Evolutionary conservation across 1,140 invertebrate species (phyloP).

Genomic region (Micrasema minimum): DNA sequence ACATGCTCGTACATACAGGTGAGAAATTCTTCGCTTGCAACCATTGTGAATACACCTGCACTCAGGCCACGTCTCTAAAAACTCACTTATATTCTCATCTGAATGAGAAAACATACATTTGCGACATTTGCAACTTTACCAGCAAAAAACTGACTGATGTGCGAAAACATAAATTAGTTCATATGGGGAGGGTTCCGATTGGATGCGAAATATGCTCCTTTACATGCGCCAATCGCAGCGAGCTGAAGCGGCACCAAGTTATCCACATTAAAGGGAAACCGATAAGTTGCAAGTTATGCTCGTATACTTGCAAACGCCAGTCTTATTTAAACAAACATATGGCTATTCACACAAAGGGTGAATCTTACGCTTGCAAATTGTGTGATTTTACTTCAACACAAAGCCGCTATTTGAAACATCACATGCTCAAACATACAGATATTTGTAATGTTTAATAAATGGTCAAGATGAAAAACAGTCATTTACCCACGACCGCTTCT

Average conservation of each 20-base stretch:
- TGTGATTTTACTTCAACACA: conserved; percentile 14
- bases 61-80: neutral
- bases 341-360: neutral
- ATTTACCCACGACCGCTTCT: too few relatives aligned
- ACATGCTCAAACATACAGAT: conserved; percentile 12
- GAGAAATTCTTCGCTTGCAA: conserved; percentile 26
- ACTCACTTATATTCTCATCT: conserved; percentile 18
- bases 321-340: conserved; percentile 26
- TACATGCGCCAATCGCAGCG: conserved; percentile 13
- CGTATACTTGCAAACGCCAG: conserved; percentile 23
- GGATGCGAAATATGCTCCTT: conserved; percentile 5
- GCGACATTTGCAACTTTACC: neutral
- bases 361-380: conserved; percentile 3
- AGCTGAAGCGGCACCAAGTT: conserved; percentile 6
- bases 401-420: conserved; percentile 1
- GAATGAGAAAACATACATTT: conserved; percentile 4
- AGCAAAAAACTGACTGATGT: conserved; percentile 2
- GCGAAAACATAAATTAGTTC: conserved; percentile 1
- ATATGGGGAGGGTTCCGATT: conserved; percentile 4
- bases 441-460: neutral
- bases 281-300: conserved; percentile 9
- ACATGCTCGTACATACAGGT: conserved; percentile 10
- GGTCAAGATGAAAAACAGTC: too few relatives aligned
- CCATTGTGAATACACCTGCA: conserved; percentile 19
- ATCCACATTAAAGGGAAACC: conserved; percentile 24